These are phyloP conservation scores for Callyntrura guangdongensis DNA, from an alignment of 2,888 invertebrate species.

Conservation along the genomic window DNA sequence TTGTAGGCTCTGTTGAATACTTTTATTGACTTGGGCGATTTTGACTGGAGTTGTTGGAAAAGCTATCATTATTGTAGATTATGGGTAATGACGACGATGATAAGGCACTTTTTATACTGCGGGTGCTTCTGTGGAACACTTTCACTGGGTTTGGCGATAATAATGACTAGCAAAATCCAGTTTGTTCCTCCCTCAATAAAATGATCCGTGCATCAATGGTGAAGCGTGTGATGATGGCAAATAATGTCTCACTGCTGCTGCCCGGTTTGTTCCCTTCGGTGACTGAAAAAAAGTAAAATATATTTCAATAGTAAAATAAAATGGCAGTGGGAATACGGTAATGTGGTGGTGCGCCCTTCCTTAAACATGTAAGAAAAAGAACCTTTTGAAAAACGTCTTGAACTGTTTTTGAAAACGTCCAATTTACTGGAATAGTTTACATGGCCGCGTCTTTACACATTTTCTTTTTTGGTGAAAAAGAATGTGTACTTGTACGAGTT, in stretches of 20 bases:
- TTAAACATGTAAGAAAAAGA: not conserved
- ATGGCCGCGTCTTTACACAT: not conserved
- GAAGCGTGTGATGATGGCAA: not conserved
- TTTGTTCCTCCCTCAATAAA: not conserved
- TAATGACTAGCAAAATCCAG: slow-evolving; percentile 6
- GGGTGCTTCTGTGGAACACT: not conserved
- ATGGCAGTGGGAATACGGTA: slow-evolving; percentile 27
- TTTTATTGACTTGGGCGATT: slow-evolving; percentile 53
- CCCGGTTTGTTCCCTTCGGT: not conserved
- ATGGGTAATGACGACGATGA: too few species aligned
- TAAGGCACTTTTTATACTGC: slow-evolving; percentile 85
- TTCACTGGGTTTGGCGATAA: slow-evolving; percentile 16
- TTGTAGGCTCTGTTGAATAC: not conserved
- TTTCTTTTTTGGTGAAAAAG: slow-evolving; percentile 8
- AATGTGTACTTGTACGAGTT: slow-evolving; percentile 6
- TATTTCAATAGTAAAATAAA: slow-evolving; percentile 30
- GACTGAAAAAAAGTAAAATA: not conserved
- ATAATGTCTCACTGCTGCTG: not conserved
- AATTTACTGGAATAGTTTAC: slow-evolving; percentile 39
- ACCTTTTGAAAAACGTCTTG: slow-evolving; percentile 16
- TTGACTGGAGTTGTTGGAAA: slow-evolving; percentile 98
- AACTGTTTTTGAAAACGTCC: slow-evolving; percentile 46
- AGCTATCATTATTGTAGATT: slow-evolving; percentile 86
- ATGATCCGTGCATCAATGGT: not conserved
- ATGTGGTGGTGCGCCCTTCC: not conserved